phyloP scores from a whole-genome alignment of 2,113 vertebrate genomes.

The Catharus minimus region DNA sequence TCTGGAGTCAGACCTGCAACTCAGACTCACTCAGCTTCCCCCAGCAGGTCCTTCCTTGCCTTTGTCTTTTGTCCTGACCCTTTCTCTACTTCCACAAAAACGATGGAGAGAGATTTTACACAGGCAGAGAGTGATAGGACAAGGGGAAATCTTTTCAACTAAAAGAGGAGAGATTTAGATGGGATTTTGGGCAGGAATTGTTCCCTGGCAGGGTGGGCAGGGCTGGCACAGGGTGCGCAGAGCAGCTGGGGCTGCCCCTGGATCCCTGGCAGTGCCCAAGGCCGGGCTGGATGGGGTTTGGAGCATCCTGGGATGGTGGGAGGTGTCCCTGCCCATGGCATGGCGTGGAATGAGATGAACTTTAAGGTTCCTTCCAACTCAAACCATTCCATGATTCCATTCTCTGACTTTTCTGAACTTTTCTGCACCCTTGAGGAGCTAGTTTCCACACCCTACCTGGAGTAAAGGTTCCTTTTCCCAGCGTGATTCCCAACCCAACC shows the following conservation, averaged over 20 bases:
- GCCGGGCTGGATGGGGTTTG: neutral
- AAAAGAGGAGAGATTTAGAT: neutral
- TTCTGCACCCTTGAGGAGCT: neutral
- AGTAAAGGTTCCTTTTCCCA: neutral
- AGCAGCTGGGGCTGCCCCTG: neutral
- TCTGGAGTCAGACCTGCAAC: neutral
- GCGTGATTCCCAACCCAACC: neutral
- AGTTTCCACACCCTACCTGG: neutral
- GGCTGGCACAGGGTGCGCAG: neutral
- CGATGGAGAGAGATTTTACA: neutral
- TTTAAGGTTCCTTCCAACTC: neutral
- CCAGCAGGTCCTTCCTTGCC: fast-evolving
- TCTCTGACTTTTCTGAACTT: neutral
- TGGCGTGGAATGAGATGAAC: fast-evolving
- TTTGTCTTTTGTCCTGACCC: neutral
- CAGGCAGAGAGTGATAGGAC: neutral
- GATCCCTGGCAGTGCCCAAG: neutral
- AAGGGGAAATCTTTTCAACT: neutral
- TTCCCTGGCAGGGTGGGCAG: fast-evolving
- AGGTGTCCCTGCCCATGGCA: neutral
- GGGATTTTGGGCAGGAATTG: fast-evolving
- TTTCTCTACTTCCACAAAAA: neutral
- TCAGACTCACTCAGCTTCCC: neutral
- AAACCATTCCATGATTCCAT: neutral
- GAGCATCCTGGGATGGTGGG: fast-evolving